Evolutionary conservation across 2,888 invertebrate species (phyloP), one percentile per base, ranked within the genome.

Genomic region (Melanostoma scalare): DNA sequence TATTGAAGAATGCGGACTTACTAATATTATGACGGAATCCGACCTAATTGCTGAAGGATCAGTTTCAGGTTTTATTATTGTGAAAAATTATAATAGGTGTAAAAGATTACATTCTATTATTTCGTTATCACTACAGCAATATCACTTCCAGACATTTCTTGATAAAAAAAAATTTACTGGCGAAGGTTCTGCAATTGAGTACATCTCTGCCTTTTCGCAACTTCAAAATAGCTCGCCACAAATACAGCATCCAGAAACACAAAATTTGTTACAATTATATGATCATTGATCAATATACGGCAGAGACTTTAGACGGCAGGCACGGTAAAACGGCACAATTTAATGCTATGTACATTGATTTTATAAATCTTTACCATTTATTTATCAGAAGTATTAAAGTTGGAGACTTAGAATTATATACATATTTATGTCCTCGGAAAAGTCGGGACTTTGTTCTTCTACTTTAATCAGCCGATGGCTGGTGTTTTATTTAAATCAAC

Each of bases 1-100:
- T 82, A 88, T 88, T 20, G 86, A 88, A 65, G 46, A 46, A 8
- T 46, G 46, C 20, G 3, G 46, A 10, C 10, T 46, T 1, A 46
- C 20, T 4, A 3, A 46, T 1, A 2, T 46, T 20, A 20, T 20
- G 46, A 4, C 46, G 6, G 20, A 20, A 10, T 2, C 20, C 6
- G 2, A 20, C 20, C 3, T 46, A 4, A 46, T 46, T 46, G 46
- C 46, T 20, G 4, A 46, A 3, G 20, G 46, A 2, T 46, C 46
- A 20, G 46, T 20, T 20, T 1, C 46, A 20, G 46, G 20, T 20
- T 20, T 46, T 46, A 46, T 46, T 20, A 20, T 5, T 20, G 46
- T 10, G 20, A 46, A 46, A 46, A 46, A 46, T 46, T 46, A 46
- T 20, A 46, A 46, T 6, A 46, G 46, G 20, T 46, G 46, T 4